Evolutionary conservation across 2,797 vertebrate species (phyloP).

Genomic region (Falco columbarius): DNA sequence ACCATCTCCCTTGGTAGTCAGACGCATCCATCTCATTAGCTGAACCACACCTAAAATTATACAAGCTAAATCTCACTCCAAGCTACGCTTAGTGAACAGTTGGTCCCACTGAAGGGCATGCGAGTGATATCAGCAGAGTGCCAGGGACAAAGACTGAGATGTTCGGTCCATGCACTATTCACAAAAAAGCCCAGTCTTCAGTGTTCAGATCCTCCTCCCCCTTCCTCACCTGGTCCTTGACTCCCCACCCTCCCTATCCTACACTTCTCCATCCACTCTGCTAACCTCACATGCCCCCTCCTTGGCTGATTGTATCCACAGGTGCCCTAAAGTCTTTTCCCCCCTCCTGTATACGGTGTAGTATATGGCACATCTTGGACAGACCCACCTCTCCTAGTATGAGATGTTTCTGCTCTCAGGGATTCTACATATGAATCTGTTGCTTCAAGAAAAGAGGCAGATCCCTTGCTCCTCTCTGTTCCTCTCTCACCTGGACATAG

Average conservation of each 20-base stretch:
- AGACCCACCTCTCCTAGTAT: neutral
- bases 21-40: neutral
- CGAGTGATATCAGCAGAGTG: neutral
- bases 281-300: neutral
- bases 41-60: neutral
- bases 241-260: no score
- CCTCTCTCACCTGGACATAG: neutral
- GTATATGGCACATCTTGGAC: neutral
- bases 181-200: neutral
- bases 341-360: accelerated
- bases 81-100: no score
- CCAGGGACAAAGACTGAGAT: neutral
- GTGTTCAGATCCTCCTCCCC: neutral
- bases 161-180: neutral
- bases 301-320: neutral
- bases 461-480: neutral
- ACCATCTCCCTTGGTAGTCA: neutral
- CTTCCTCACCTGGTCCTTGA: neutral
- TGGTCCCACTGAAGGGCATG: neutral
- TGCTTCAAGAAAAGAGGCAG: neutral
- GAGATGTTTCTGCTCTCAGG: neutral
- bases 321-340: neutral
- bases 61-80: neutral
- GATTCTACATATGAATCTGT: neutral
- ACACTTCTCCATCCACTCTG: neutral